phyloP scores from a whole-genome alignment of 2,113 vertebrate genomes.

The Anseranas semipalmata region DNA sequence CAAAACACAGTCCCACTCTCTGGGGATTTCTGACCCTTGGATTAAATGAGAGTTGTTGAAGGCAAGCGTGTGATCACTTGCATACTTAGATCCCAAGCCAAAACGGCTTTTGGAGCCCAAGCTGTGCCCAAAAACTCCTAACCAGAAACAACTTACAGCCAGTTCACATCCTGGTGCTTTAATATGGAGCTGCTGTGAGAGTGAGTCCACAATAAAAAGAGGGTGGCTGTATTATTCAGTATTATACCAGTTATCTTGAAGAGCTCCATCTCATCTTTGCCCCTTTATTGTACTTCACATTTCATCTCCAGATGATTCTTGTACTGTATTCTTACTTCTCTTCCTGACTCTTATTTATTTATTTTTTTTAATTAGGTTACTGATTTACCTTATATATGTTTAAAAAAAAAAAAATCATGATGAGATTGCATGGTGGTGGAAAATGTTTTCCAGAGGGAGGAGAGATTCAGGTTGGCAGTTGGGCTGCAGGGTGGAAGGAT shows the following conservation, averaged over 20 bases:
- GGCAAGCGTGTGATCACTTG: neutral
- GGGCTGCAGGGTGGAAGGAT: neutral
- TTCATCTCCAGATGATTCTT: neutral
- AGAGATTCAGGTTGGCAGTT: neutral
- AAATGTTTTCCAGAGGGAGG: neutral
- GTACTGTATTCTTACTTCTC: neutral
- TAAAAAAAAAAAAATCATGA: neutral
- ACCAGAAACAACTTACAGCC: neutral
- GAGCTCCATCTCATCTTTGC: neutral
- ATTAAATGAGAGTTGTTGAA: neutral
- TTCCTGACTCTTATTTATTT: neutral
- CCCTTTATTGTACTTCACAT: neutral
- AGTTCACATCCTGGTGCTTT: neutral
- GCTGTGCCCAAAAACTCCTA: neutral
- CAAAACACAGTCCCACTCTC: fast-evolving
- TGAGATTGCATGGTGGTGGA: neutral
- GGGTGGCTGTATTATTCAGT: neutral
- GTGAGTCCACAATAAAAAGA: neutral
- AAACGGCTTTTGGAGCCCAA: neutral
- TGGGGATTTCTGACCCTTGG: neutral
- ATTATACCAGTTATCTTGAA: neutral
- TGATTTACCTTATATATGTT: neutral
- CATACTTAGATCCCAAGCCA: neutral
- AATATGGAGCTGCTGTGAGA: neutral
- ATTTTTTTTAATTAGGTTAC: neutral